These are phyloP conservation scores for Tachyglossus aculeatus DNA, from an alignment of 2,797 vertebrate genomes.

Conservation along the genomic window DNA sequence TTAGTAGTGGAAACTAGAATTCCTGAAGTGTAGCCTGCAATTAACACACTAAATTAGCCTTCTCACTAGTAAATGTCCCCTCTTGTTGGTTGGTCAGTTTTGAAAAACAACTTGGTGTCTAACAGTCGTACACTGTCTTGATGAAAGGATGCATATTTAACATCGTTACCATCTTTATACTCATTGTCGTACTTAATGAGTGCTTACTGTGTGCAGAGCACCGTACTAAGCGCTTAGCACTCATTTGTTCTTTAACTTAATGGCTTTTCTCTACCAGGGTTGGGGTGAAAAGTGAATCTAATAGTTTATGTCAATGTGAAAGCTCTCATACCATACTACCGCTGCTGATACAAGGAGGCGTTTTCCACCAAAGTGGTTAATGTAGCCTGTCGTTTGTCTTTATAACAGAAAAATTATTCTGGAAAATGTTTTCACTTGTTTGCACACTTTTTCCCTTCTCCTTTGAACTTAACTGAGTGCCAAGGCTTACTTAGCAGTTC, in stretches of 20 bases:
- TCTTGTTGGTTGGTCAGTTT: conserved; percentile 20
- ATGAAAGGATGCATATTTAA: conserved; percentile 17
- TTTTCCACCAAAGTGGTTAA: conserved; percentile 26
- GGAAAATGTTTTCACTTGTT: neutral
- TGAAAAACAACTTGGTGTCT: conserved; percentile 34
- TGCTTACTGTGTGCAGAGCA: too few relatives aligned
- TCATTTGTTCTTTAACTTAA: conserved; percentile 16
- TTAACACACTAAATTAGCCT: conserved; percentile 20
- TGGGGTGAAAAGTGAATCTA: neutral
- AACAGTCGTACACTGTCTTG: neutral
- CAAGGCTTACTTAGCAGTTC: conserved; percentile 8
- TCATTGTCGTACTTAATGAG: too few relatives aligned
- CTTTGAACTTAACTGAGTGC: neutral
- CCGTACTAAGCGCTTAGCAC: too few relatives aligned
- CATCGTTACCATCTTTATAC: conserved; percentile 30
- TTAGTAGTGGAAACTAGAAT: conserved; percentile 14
- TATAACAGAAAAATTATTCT: conserved; percentile 4
- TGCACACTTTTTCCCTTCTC: neutral
- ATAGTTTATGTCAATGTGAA: neutral
- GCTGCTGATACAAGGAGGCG: conserved; percentile 25
- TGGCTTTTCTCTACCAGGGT: neutral
- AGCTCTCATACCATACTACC: conserved; percentile 27
- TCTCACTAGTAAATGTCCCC: conserved; percentile 1
- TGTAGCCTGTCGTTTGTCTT: conserved; percentile 9
- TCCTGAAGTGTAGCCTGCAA: conserved; percentile 24